Base-by-base conservation (phyloP, 2,113 vertebrate species). In the Coregonus clupeaformis region DNA sequence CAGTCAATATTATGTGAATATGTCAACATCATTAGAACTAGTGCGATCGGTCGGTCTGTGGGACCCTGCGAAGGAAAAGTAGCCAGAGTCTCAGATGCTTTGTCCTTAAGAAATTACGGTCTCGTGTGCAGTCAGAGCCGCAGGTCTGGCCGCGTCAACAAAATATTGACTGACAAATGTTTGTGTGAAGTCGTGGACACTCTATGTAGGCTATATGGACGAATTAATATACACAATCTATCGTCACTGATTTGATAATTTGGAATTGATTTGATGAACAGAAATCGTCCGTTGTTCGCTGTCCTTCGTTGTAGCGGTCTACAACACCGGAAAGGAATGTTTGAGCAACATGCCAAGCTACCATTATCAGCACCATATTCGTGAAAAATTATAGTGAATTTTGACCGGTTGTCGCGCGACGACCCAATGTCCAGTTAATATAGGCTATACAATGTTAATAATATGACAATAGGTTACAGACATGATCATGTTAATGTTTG, bases 1-100 rank as follows among this genome's bases (percentile, higher is more conserved):
- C 79, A 85, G 94, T 88, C 92, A 47, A 84, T 89, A 94, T 93
- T 94, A 94, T 91, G 95, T 94, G 95, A 95, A 96, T 94, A 95
- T 94, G 94, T 95, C 95, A 95, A 94, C 94, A 94, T 90, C 94
- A 94, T 88, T 94, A 91, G 94, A 87, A 75, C 91, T 90, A 87
- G 89, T 86, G 93, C 90, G 93, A 71, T 86, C 85, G 84, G 82
- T 81, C 82, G 87, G 70, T 83, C 73, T 79, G 86, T 69, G 86
- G 87, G 84, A 84, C 79, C 36, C 36, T 64, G 89, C 70, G 84
- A 81, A 60, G 64, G 72, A 66, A 67, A 82, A 55, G 57, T 68
- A 71, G 75, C 36, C 69, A 30, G 66, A 74, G 66, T 73, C 69
- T 71, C 65, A 59, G 29, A 68, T 55, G 62, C 70, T 73, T 64